These are phyloP conservation scores for Seriola rivoliana DNA, from an alignment of 2,113 vertebrate species.

Conservation along the genomic window DNA sequence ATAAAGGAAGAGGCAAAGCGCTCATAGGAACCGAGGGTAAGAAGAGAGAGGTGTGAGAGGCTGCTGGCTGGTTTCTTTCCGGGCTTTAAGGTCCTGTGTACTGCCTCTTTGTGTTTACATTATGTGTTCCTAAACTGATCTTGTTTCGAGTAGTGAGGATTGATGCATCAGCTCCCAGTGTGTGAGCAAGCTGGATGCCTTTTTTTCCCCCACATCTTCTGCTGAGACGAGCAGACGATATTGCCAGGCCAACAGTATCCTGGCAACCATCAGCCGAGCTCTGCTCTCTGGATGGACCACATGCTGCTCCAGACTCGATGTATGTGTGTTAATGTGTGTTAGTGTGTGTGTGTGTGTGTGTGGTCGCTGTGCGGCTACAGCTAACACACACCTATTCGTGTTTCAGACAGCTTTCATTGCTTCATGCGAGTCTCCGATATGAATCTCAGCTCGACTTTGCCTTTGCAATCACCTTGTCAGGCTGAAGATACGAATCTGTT, in stretches of 20 bases:
- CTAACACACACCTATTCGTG: constrained; percentile 18
- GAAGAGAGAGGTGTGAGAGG: constrained; percentile 10
- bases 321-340: constrained; percentile 5
- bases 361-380: constrained; percentile 6
- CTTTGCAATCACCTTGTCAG: constrained; percentile 65
- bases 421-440: constrained; percentile 5
- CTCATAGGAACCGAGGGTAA: constrained; percentile 59
- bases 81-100: not conserved
- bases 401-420: constrained; percentile 48
- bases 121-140: not conserved
- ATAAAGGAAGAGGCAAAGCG: constrained; percentile 16
- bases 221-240: constrained; percentile 65
- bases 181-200: constrained; percentile 34
- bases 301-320: constrained; percentile 66
- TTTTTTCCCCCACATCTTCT: constrained; percentile 46
- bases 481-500: constrained; percentile 28
- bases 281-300: constrained; percentile 70
- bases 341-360: constrained; percentile 13
- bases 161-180: constrained; percentile 33
- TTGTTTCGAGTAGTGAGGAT: not conserved
- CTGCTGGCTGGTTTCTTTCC: not conserved
- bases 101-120: not conserved
- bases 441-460: constrained; percentile 37
- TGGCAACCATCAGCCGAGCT: constrained; percentile 79
- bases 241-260: constrained; percentile 82